Percentiles rank a stretch among this genome's conserved stretches.
phyloP scores from a whole-genome alignment of 2,113 vertebrate species.

The Balaeniceps rex region DNA sequence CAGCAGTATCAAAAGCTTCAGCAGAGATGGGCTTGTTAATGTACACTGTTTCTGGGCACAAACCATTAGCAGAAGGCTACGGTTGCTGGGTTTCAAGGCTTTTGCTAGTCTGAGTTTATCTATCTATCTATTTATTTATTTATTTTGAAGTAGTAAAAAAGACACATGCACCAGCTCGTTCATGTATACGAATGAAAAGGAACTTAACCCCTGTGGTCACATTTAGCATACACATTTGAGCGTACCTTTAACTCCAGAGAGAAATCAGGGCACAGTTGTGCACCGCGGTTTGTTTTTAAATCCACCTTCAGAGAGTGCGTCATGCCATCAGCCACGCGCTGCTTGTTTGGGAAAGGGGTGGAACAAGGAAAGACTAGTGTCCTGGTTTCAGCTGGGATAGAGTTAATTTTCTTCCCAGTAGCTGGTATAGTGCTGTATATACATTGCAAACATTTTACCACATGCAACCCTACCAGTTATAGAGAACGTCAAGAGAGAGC shows the following conservation, averaged over 20 bases:
- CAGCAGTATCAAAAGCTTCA: not conserved
- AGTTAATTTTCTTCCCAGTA: too few species aligned
- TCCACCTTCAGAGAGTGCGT: not conserved
- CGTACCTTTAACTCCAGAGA: not conserved
- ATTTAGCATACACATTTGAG: not conserved
- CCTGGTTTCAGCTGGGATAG: too few species aligned
- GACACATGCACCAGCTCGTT: not conserved
- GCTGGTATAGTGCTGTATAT: too few species aligned
- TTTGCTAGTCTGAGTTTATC: not conserved
- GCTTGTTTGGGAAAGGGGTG: not conserved
- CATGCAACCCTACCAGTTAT: not conserved
- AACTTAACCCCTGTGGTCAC: not conserved
- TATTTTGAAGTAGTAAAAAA: not conserved
- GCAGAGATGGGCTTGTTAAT: not conserved
- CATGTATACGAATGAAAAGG: not conserved
- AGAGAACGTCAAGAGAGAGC: not conserved
- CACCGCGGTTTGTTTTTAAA: accelerated
- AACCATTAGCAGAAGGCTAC: not conserved
- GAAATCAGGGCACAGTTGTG: not conserved
- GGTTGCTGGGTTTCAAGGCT: not conserved
- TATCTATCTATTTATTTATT: not conserved
- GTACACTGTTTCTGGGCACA: not conserved
- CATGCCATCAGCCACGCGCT: accelerated
- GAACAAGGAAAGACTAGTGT: not conserved
- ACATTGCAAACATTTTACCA: not conserved